These are phyloP conservation scores for Hirtodrosophila alboralis DNA, from an alignment of 2,888 invertebrate genomes.

Conservation along the genomic window DNA sequence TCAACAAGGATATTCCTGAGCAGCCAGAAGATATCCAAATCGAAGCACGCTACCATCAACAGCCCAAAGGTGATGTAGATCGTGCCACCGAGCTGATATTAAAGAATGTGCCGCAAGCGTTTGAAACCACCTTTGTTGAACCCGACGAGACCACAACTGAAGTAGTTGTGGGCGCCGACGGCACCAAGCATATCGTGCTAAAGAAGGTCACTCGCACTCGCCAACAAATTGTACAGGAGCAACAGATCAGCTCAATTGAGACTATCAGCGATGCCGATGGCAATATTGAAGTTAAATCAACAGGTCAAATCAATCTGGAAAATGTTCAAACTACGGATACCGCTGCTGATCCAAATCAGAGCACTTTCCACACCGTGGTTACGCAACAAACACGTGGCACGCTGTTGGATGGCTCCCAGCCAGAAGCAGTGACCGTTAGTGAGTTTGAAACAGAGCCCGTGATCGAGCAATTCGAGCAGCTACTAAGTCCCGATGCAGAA, in stretches of 20 bases:
- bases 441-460: slow-evolving; percentile 81
- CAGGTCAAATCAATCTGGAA: slow-evolving; percentile 87
- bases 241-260: slow-evolving; percentile 86
- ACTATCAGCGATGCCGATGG: slow-evolving; percentile 86
- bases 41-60: slow-evolving; percentile 89
- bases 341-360: slow-evolving; percentile 86
- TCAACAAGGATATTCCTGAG: slow-evolving; percentile 85
- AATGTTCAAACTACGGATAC: slow-evolving; percentile 83
- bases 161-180: slow-evolving; percentile 91
- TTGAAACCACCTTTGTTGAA: slow-evolving; percentile 92
- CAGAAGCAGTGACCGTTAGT: slow-evolving; percentile 70
- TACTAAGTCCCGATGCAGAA: slow-evolving; percentile 65
- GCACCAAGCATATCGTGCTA: slow-evolving; percentile 91
- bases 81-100: slow-evolving; percentile 89
- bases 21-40: slow-evolving; percentile 87
- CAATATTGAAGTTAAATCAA: slow-evolving; percentile 87
- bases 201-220: slow-evolving; percentile 89
- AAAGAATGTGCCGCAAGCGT: slow-evolving; percentile 90
- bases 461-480: slow-evolving; percentile 81
- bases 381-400: slow-evolving; percentile 75
- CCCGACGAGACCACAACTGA: slow-evolving; percentile 93
- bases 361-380: slow-evolving; percentile 84
- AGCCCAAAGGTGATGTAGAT: slow-evolving; percentile 84
- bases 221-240: slow-evolving; percentile 87
- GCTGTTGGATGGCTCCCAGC: slow-evolving; percentile 74